These are phyloP conservation scores for Sarcophaga subvicina DNA, from an alignment of 2,888 invertebrate species.

Conservation along the genomic window DNA sequence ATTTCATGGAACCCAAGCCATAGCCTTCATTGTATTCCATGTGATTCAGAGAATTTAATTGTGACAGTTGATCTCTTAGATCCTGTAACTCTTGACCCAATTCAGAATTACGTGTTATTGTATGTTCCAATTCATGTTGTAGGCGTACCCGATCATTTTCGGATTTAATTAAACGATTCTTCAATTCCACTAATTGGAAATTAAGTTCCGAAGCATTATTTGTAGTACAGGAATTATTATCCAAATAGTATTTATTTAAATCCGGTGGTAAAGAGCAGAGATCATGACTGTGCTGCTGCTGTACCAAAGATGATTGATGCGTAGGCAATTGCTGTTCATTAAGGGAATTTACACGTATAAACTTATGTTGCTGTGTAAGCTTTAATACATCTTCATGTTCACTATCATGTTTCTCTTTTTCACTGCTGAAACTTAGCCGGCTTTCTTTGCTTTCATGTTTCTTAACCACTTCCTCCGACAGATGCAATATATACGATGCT, in stretches of 20 bases:
- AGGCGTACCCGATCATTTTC: conserved; percentile 81
- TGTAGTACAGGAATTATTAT: conserved; percentile 70
- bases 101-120: conserved; percentile 84
- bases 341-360: conserved; percentile 78
- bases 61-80: conserved; percentile 81
- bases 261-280: conserved; percentile 78
- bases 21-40: conserved; percentile 84
- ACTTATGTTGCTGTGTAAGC: conserved; percentile 71
- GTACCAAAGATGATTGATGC: conserved; percentile 71
- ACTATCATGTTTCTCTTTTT: conserved; percentile 73
- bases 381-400: conserved; percentile 77
- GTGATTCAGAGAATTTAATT: conserved; percentile 79
- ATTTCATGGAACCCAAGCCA: conserved; percentile 77
- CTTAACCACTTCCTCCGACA: conserved; percentile 82
- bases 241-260: conserved; percentile 75
- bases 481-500: conserved; percentile 86
- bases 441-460: conserved; percentile 69
- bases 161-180: conserved; percentile 81
- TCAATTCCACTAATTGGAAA: conserved; percentile 84
- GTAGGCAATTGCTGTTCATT: conserved; percentile 77
- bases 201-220: conserved; percentile 80
- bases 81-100: conserved; percentile 82
- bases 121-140: conserved; percentile 85
- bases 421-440: conserved; percentile 70
- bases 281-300: conserved; percentile 69